These are phyloP conservation scores for Neuroterus valhalla DNA, from an alignment of 1,140 invertebrate genomes.

Conservation along the genomic window DNA sequence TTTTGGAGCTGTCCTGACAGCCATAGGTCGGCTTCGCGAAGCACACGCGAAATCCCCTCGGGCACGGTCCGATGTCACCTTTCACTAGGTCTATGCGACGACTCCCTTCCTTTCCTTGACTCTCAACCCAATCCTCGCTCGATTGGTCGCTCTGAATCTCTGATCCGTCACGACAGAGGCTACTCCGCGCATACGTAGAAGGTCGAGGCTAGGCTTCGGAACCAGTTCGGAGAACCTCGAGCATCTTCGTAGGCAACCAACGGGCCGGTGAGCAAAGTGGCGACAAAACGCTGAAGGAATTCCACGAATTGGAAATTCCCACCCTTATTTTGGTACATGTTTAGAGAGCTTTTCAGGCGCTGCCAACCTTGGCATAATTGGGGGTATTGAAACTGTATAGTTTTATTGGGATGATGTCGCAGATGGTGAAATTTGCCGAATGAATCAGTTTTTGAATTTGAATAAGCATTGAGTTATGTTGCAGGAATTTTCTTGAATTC, in stretches of 20 bases:
- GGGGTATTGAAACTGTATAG: no score
- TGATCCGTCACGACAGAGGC: constrained; percentile 21
- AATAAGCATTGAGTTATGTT: no score
- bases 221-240: background rate
- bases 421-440: no score
- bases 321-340: no score
- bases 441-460: no score
- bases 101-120: constrained; percentile 1
- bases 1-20: constrained; percentile 62
- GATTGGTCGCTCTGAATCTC: constrained; percentile 55
- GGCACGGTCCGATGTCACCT: constrained; percentile 12
- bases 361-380: no score
- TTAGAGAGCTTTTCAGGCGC: no score
- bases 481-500: no score
- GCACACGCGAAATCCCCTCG: constrained; percentile 49
- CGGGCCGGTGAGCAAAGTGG: background rate
- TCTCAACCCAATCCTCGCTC: constrained; percentile 49
- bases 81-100: background rate
- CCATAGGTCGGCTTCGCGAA: constrained; percentile 66
- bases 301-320: no score
- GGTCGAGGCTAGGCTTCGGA: background rate
- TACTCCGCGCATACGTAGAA: constrained; percentile 26
- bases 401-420: no score
- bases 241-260: background rate
- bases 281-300: no score